phyloP scores from a whole-genome alignment of 2,113 vertebrate genomes.

The Sigmodon hispidus region DNA sequence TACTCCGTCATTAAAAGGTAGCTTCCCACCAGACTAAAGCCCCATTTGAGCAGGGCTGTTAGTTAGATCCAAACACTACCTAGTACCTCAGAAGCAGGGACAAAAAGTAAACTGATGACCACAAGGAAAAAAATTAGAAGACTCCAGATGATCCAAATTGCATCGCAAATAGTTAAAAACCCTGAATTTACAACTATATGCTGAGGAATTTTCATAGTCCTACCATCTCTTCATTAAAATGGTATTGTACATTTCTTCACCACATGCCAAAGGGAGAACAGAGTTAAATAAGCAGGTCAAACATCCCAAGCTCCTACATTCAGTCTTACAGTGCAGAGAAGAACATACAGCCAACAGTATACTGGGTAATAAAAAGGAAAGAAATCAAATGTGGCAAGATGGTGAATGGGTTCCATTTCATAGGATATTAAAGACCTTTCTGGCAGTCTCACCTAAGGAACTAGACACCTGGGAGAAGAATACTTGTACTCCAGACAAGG shows the following conservation, averaged over 20 bases:
- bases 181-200: neutral
- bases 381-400: neutral
- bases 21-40: neutral
- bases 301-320: neutral
- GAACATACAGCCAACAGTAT: neutral
- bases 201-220: neutral
- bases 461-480: neutral
- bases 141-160: no score
- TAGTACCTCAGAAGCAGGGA: neutral
- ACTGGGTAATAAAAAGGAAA: neutral
- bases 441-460: neutral
- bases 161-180: neutral
- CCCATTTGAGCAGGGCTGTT: neutral
- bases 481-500: neutral
- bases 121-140: neutral
- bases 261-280: neutral
- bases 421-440: neutral
- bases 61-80: rapidly evolving
- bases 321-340: neutral
- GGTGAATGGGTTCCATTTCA: neutral
- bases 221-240: no score
- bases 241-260: rapidly evolving
- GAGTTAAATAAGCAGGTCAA: neutral
- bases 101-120: neutral
- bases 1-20: no score